Evolutionary conservation across 1,140 invertebrate genomes (phyloP).

Genomic region (Orius laevigatus): DNA sequence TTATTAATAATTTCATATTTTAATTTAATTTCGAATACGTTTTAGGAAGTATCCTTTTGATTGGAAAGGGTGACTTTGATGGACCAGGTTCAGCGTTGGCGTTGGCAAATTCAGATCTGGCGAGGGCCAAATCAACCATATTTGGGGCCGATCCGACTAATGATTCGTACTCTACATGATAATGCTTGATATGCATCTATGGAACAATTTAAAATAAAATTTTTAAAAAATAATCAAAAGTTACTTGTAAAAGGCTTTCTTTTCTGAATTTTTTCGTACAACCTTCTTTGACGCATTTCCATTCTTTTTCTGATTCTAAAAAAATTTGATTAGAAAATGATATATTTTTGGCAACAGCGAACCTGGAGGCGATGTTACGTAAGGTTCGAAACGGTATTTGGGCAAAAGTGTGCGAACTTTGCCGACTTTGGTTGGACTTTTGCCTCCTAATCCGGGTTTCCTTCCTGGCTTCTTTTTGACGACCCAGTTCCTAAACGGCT

Average conservation of each 20-base stretch:
- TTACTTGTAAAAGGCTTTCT: slow-evolving; percentile 58
- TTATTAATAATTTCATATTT: too few relatives aligned
- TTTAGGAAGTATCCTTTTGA: slow-evolving; percentile 3
- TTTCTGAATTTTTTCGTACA: slow-evolving; percentile 81
- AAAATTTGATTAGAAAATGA: slow-evolving; percentile 1
- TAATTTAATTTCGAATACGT: not conserved
- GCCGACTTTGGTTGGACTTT: not conserved
- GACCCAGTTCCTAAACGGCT: not conserved
- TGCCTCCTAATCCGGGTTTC: too few relatives aligned
- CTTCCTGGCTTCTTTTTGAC: not conserved
- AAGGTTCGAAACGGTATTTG: slow-evolving; percentile 4
- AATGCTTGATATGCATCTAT: slow-evolving; percentile 78
- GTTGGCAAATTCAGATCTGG: slow-evolving; percentile 22
- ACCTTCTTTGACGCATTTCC: slow-evolving; percentile 53
- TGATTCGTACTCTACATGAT: slow-evolving; percentile 62
- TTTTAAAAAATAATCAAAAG: too few relatives aligned
- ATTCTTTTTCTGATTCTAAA: slow-evolving; percentile 5
- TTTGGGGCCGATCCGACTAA: slow-evolving; percentile 63
- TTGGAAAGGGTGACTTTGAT: not conserved
- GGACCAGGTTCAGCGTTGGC: not conserved
- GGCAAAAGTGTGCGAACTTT: slow-evolving; percentile 11
- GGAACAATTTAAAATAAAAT: too few relatives aligned
- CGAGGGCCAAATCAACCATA: slow-evolving; percentile 66
- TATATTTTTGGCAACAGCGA: not conserved
- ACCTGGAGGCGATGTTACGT: not conserved